phyloP scores from a whole-genome alignment of 2,113 vertebrate species.

The Tamias sibiricus region DNA sequence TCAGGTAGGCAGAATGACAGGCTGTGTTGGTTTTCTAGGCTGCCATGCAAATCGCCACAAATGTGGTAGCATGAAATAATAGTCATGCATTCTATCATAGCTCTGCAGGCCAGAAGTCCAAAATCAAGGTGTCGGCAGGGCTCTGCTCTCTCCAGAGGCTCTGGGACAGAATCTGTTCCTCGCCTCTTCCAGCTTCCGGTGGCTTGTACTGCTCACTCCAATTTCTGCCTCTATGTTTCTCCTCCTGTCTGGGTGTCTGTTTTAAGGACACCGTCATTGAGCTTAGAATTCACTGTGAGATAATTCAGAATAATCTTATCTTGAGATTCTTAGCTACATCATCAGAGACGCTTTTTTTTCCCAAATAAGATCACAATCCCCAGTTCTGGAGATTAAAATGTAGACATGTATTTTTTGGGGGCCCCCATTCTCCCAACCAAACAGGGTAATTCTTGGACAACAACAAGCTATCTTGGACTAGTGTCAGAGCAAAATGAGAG shows the following conservation, averaged over 20 bases:
- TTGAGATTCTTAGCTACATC: background rate
- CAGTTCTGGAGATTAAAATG: background rate
- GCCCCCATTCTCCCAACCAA: background rate
- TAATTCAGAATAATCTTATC: background rate
- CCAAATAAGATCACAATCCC: background rate
- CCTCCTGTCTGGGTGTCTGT: background rate
- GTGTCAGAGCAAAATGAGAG: conserved; percentile 5
- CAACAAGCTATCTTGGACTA: background rate
- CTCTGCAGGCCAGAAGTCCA: background rate
- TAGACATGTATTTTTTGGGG: background rate
- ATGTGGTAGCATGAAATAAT: background rate
- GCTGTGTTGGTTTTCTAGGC: background rate
- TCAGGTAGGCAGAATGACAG: background rate
- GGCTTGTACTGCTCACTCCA: background rate
- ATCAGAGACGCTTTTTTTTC: background rate
- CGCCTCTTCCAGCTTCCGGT: background rate
- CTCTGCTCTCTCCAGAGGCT: background rate
- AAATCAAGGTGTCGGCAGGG: background rate
- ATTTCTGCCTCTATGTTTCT: background rate
- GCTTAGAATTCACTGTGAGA: background rate
- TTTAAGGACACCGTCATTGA: background rate
- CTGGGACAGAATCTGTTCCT: background rate
- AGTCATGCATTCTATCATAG: background rate
- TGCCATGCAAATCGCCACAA: background rate
- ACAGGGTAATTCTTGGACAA: background rate